Evolutionary conservation across 2,888 invertebrate species (phyloP).

Genomic region (Acronicta leporina): DNA sequence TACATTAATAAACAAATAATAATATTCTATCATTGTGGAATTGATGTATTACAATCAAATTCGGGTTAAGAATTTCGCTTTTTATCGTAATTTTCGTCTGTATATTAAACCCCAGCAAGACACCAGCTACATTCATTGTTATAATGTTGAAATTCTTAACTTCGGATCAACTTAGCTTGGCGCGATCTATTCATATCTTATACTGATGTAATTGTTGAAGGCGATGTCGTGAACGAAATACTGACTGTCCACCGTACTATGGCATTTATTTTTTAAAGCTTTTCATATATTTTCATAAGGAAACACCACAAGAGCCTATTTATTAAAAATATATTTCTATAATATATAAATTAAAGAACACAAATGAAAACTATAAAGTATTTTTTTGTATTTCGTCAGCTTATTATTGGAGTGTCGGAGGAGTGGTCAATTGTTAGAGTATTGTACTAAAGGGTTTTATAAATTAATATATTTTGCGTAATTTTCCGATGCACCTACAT

Average conservation of each 20-base stretch:
- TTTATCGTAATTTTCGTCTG: constrained; percentile 13
- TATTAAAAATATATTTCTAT: constrained; percentile 23
- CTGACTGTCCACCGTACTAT: constrained; percentile 30
- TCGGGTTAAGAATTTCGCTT: constrained; percentile 52
- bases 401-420: constrained; percentile 47
- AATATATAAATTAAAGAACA: constrained; percentile 31
- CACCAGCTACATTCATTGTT: not conserved
- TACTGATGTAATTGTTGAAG: constrained; percentile 6
- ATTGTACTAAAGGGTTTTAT: constrained; percentile 45
- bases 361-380: constrained; percentile 37
- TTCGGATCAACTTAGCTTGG: constrained; percentile 29
- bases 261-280: constrained; percentile 63
- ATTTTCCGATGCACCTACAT: too few relatives aligned
- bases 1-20: constrained; percentile 44
- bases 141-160: constrained; percentile 51
- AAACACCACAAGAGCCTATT: constrained; percentile 49
- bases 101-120: constrained; percentile 35
- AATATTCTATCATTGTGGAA: constrained; percentile 54
- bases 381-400: constrained; percentile 34
- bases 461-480: too few relatives aligned
- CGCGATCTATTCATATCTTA: constrained; percentile 10
- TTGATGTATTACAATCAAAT: constrained; percentile 50
- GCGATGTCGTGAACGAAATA: constrained; percentile 11
- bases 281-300: constrained; percentile 57
- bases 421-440: constrained; percentile 65